Percentiles rank a stretch among this genome's conserved stretches.
Evolutionary conservation across 2,797 vertebrate species (phyloP).

Genomic region (Gallirallus australis): DNA sequence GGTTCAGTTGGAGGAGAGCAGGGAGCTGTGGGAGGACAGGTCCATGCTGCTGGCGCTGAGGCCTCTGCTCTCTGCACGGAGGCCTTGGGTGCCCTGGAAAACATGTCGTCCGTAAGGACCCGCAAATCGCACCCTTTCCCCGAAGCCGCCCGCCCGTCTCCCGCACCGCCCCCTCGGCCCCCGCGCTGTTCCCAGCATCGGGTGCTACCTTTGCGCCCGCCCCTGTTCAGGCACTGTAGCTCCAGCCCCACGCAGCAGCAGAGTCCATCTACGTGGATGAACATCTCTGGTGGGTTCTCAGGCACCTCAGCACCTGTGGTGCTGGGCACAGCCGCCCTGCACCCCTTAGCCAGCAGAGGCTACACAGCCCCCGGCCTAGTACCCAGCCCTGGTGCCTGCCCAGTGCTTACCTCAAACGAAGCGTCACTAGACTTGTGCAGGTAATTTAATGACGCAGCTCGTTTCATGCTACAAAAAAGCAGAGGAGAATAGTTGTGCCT

Average conservation of each 20-base stretch:
- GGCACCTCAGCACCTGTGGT: accelerated
- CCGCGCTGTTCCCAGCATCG: accelerated
- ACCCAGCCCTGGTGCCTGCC: accelerated
- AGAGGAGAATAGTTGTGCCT: not conserved
- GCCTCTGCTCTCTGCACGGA: conserved; percentile 83
- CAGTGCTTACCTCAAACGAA: conserved; percentile 85
- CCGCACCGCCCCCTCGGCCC: not conserved
- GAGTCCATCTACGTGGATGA: not conserved
- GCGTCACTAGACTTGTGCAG: conserved; percentile 91
- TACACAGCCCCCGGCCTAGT: not conserved
- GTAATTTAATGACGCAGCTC: conserved; percentile 93
- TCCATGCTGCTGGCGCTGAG: conserved; percentile 93
- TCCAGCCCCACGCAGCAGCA: not conserved
- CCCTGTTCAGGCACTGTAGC: not conserved
- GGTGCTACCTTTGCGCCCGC: not conserved
- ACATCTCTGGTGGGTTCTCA: accelerated
- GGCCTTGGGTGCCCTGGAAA: conserved; percentile 81
- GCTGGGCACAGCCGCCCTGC: accelerated
- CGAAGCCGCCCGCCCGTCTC: not conserved
- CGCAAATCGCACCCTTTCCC: accelerated
- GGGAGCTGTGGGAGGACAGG: conserved; percentile 87
- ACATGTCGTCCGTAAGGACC: not conserved
- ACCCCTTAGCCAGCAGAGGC: not conserved
- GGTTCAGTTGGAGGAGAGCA: conserved; percentile 71
- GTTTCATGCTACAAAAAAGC: conserved; percentile 88